phyloP scores from a whole-genome alignment of 2,888 invertebrate genomes.

The Dusona sp. region DNA sequence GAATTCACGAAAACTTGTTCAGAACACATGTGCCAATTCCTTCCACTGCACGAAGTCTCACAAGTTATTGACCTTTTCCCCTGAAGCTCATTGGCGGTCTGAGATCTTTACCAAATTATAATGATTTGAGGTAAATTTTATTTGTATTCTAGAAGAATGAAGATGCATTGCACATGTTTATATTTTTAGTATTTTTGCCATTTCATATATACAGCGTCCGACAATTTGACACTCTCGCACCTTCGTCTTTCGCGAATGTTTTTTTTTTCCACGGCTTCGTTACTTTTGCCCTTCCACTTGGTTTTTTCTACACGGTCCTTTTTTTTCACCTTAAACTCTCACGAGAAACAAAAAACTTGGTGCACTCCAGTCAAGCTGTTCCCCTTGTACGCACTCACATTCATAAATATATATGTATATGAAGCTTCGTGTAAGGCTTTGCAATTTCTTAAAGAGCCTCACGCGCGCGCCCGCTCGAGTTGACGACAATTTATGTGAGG shows the following conservation, averaged over 20 bases:
- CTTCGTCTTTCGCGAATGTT: not conserved
- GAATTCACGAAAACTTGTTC: no score
- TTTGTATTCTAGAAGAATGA: no score
- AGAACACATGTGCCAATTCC: no score
- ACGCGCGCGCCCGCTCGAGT: conserved; percentile 20
- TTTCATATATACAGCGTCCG: not conserved
- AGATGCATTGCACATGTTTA: no score
- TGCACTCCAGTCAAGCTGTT: conserved; percentile 84
- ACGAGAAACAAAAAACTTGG: conserved; percentile 67
- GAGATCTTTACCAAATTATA: no score
- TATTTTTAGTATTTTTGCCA: not conserved
- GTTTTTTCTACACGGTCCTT: conserved; percentile 32
- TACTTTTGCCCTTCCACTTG: conserved; percentile 37
- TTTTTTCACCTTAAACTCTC: conserved; percentile 31
- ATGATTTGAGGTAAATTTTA: no score
- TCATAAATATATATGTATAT: not conserved
- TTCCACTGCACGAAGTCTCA: no score
- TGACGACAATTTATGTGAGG: conserved; percentile 84
- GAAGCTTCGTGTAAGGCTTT: conserved; percentile 77
- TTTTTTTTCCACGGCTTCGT: conserved; percentile 1
- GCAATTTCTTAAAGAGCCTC: conserved; percentile 85
- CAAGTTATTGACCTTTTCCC: no score
- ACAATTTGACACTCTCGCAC: conserved; percentile 17
- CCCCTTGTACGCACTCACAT: conserved; percentile 61
- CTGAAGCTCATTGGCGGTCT: no score